phyloP scores from a whole-genome alignment of 2,888 invertebrate genomes.

The Gastrophysa polygoni region DNA sequence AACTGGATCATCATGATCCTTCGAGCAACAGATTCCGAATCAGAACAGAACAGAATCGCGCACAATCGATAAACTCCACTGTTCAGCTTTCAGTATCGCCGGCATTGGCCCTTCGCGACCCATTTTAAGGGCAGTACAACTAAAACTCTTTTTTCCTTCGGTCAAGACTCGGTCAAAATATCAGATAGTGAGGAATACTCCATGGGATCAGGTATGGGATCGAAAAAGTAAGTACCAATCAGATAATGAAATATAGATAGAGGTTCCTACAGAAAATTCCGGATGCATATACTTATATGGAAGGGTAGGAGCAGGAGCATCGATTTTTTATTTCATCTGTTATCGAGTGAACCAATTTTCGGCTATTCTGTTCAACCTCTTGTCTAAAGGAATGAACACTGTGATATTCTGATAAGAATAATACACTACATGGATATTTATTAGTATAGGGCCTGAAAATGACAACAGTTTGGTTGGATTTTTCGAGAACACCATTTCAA shows the following conservation, averaged over 20 bases:
- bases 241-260: not conserved
- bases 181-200: not conserved
- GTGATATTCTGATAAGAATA: too few species aligned
- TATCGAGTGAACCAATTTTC: too few species aligned
- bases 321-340: too few species aligned
- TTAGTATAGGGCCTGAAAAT: too few species aligned
- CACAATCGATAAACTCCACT: constrained; percentile 53
- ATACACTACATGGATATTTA: too few species aligned
- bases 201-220: constrained; percentile 42
- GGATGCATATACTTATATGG: not conserved
- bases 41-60: constrained; percentile 38
- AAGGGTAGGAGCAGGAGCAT: too few species aligned
- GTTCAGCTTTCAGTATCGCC: constrained; percentile 37
- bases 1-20: not conserved
- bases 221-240: constrained; percentile 45
- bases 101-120: constrained; percentile 39
- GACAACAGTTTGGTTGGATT: too few species aligned
- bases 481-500: too few species aligned
- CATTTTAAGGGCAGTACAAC: not conserved
- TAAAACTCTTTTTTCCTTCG: constrained; percentile 4
- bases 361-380: not conserved
- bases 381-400: not conserved
- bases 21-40: constrained; percentile 12
- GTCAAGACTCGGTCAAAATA: not conserved
- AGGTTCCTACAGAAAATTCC: not conserved